Evolutionary conservation across 2,113 vertebrate genomes (phyloP).

Genomic region (Tachysurus vachellii): DNA sequence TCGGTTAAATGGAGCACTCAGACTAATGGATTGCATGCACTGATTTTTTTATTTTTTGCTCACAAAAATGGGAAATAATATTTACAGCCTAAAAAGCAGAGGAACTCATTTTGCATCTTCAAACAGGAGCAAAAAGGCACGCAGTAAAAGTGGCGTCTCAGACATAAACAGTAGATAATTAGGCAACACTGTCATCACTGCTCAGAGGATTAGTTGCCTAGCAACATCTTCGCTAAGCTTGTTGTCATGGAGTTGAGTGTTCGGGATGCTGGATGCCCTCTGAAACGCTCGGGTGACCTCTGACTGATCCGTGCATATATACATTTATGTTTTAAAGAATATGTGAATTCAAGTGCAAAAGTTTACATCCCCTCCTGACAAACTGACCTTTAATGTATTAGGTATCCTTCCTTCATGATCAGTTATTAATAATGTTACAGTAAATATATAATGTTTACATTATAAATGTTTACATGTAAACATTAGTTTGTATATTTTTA

Average conservation of each 20-base stretch:
- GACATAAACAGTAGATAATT: slow-evolving; percentile 60
- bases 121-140: slow-evolving; percentile 33
- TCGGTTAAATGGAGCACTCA: background rate
- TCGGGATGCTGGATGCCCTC: slow-evolving; percentile 49
- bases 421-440: background rate
- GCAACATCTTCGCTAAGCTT: slow-evolving; percentile 66
- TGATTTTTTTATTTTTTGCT: background rate
- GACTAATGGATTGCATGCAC: background rate
- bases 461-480: background rate
- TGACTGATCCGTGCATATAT: slow-evolving; percentile 26
- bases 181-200: slow-evolving; percentile 59
- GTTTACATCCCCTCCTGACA: background rate
- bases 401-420: background rate
- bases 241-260: slow-evolving; percentile 65
- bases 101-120: slow-evolving; percentile 3
- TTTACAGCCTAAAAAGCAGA: background rate
- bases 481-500: background rate
- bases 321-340: background rate
- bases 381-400: background rate
- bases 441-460: no score
- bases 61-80: background rate
- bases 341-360: background rate
- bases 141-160: slow-evolving; percentile 32
- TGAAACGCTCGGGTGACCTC: slow-evolving; percentile 51
- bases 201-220: slow-evolving; percentile 67